These are phyloP conservation scores for Brachionus manjavacas DNA, from an alignment of 1,140 invertebrate genomes.

Conservation along the genomic window DNA sequence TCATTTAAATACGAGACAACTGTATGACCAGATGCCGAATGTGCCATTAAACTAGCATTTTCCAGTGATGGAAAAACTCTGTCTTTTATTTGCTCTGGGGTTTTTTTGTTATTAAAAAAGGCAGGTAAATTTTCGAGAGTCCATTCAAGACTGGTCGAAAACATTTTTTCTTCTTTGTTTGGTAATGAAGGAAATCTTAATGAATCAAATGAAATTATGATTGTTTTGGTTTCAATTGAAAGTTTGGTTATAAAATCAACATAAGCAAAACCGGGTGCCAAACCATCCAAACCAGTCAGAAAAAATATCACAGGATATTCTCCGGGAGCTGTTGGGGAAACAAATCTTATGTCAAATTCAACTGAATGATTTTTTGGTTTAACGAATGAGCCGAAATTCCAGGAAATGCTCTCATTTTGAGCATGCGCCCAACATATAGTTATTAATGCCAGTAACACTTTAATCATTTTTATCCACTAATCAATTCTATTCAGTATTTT, in stretches of 20 bases:
- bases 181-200: constrained; percentile 12
- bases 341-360: constrained; percentile 17
- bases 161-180: background rate
- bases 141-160: constrained; percentile 1
- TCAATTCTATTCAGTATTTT: background rate
- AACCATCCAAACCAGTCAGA: background rate
- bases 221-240: background rate
- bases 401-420: background rate
- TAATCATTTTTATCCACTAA: background rate
- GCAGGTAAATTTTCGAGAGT: background rate
- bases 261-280: background rate
- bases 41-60: background rate
- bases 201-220: constrained; percentile 22
- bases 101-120: background rate
- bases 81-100: background rate
- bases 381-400: constrained; percentile 38
- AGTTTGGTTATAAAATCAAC: background rate
- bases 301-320: constrained; percentile 18
- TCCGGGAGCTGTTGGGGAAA: constrained; percentile 1
- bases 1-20: constrained; percentile 20
- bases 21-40: constrained; percentile 22
- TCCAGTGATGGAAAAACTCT: constrained; percentile 1
- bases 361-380: constrained; percentile 20
- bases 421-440: background rate
- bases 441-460: background rate